Conservation (phyloP, 2,113 vertebrate species). For the Tonatia bakeri region DNA sequence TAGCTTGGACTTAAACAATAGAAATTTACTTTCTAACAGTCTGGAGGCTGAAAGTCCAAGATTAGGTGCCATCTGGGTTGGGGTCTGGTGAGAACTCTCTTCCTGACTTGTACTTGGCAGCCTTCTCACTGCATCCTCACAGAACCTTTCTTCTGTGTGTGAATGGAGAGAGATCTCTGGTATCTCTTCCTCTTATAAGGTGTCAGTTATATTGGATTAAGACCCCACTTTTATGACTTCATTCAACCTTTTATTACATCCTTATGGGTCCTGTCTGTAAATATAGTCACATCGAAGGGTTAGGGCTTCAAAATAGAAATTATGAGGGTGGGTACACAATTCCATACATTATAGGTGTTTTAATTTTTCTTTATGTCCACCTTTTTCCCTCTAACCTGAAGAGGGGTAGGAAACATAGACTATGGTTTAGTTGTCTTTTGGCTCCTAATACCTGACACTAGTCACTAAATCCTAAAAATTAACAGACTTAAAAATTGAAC, state of each 20-base stretch:
- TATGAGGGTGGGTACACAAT: neutral
- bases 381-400: neutral
- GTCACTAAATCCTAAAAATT: neutral
- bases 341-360: neutral
- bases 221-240: neutral
- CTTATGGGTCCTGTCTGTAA: neutral
- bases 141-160: neutral
- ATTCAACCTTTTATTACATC: neutral
- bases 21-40: neutral
- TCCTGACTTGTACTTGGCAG: neutral
- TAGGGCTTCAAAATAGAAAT: neutral
- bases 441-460: neutral
- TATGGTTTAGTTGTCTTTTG: neutral
- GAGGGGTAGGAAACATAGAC: neutral
- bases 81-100: neutral
- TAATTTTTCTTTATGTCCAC: neutral
- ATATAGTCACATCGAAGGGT: neutral
- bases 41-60: neutral
- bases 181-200: neutral
- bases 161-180: neutral
- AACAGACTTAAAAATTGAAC: neutral
- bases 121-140: neutral
- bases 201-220: neutral
- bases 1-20: neutral
- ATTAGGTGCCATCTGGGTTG: neutral